Conservation (phyloP, 2,888 invertebrate genomes). For the Ichneumoninae sp. region DNA sequence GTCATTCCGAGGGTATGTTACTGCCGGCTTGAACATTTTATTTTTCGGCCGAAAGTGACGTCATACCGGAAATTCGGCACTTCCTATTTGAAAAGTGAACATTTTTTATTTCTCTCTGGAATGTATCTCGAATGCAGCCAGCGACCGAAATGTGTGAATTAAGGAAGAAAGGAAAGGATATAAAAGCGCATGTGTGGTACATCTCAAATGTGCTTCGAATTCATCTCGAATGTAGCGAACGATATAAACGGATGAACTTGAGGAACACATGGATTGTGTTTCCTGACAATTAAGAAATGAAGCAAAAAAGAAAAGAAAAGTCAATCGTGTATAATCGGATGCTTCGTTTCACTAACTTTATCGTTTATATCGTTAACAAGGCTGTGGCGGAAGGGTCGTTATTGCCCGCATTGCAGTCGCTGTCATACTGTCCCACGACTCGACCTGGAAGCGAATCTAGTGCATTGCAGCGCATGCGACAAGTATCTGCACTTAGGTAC, state of each 20-base stretch:
- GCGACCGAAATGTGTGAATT: no score
- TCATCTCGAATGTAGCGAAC: not conserved
- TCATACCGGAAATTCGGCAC: no score
- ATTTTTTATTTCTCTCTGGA: not conserved
- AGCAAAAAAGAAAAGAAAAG: slow-evolving; percentile 1
- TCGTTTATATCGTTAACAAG: slow-evolving; percentile 83
- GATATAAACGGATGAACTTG: slow-evolving; percentile 54
- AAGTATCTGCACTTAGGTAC: slow-evolving; percentile 85
- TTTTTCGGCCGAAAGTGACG: no score
- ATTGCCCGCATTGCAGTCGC: slow-evolving; percentile 90
- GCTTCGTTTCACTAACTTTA: slow-evolving; percentile 69
- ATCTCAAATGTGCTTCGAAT: not conserved
- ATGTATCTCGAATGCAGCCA: no score
- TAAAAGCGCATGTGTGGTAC: not conserved
- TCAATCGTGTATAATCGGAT: slow-evolving; percentile 28
- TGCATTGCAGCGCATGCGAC: slow-evolving; percentile 85
- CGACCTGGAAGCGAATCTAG: slow-evolving; percentile 86
- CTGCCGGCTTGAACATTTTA: no score
- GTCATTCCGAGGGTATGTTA: no score
- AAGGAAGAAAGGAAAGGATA: not conserved
- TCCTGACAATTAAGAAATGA: slow-evolving; percentile 67
- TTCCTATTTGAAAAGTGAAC: not conserved
- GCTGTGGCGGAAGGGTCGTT: slow-evolving; percentile 90
- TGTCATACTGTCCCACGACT: slow-evolving; percentile 89
- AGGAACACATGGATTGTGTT: slow-evolving; percentile 74